Percentiles rank a stretch among this genome's conserved stretches.
phyloP scores from a whole-genome alignment of 2,113 vertebrate genomes.

The Hemiscyllium ocellatum region DNA sequence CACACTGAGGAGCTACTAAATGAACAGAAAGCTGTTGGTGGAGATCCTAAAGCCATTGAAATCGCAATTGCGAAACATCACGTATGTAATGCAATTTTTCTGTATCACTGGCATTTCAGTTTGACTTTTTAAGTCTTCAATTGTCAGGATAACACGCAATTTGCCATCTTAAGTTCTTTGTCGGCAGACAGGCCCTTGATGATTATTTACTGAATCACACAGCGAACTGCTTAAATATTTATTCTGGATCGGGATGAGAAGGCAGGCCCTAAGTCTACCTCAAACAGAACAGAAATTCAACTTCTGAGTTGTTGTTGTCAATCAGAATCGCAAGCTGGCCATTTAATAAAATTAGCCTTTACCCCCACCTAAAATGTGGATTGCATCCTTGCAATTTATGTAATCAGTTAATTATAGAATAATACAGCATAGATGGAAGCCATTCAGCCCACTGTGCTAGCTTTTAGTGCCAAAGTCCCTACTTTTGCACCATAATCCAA shows the following conservation, averaged over 20 bases:
- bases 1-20: constrained; percentile 86
- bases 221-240: neutral
- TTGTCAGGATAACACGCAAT: neutral
- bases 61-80: constrained; percentile 97
- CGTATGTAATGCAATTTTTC: constrained; percentile 60
- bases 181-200: neutral
- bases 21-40: constrained; percentile 83
- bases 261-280: neutral
- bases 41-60: constrained; percentile 93
- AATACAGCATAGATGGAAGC: neutral
- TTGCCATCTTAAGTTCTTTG: neutral
- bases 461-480: neutral
- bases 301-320: neutral
- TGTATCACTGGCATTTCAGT: neutral
- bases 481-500: neutral
- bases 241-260: neutral
- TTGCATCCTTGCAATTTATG: neutral
- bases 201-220: neutral
- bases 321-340: neutral
- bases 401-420: neutral
- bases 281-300: neutral
- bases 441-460: neutral
- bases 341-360: neutral
- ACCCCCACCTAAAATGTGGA: neutral
- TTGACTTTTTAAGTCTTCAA: neutral